phyloP scores from a whole-genome alignment of 2,113 vertebrate species.

The Plecturocebus donacophilus region DNA sequence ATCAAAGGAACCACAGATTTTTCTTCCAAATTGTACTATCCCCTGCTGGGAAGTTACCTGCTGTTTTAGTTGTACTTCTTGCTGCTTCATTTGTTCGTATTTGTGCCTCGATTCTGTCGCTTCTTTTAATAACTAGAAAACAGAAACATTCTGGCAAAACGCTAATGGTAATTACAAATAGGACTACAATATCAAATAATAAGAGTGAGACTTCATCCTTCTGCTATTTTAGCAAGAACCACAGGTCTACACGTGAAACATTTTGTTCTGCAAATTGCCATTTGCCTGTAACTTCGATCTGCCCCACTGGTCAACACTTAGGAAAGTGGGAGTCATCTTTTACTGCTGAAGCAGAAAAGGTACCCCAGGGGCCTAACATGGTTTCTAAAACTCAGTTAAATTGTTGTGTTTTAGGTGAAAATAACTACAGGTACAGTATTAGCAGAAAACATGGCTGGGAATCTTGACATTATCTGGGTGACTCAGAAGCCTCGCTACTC shows the following conservation, averaged over 20 bases:
- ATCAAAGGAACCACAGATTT: neutral
- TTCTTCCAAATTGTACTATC: neutral
- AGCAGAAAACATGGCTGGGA: conserved; percentile 12
- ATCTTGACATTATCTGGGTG: neutral
- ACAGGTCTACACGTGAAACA: neutral
- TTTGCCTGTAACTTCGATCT: neutral
- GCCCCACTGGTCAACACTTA: neutral
- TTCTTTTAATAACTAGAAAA: conserved; percentile 94
- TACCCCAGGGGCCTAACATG: neutral
- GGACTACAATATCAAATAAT: neutral
- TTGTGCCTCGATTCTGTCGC: conserved; percentile 96
- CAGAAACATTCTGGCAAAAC: conserved; percentile 76
- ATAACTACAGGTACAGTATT: neutral
- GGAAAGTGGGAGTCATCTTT: neutral
- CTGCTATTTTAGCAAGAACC: conserved; percentile 15
- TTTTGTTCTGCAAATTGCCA: neutral
- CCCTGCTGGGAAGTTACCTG: conserved; percentile 86
- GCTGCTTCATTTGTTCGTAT: conserved; percentile 98
- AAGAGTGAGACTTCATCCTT: neutral
- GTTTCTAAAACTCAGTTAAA: conserved; percentile 14
- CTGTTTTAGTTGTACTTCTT: conserved; percentile 97
- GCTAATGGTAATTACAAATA: conserved; percentile 51
- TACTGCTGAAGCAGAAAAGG: conserved; percentile 5
- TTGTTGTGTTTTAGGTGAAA: neutral
- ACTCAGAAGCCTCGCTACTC: neutral